Evolutionary conservation across 2,797 vertebrate genomes (phyloP).

Genomic region (Pseudomugil tenellus): DNA sequence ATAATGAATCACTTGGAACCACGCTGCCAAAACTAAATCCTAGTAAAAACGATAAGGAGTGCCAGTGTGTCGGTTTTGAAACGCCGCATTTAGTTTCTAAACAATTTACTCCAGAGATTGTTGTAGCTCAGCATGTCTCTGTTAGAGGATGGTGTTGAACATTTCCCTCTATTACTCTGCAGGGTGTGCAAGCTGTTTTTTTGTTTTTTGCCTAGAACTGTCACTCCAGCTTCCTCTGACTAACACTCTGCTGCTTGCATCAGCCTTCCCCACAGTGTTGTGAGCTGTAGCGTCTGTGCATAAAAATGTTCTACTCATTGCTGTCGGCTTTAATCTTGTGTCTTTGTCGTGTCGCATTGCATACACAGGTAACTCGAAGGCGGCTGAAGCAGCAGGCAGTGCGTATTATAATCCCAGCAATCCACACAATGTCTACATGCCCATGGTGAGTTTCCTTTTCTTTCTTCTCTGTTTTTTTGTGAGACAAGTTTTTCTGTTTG

Average conservation of each 20-base stretch:
- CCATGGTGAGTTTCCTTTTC: conserved; percentile 82
- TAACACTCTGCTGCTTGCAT: conserved; percentile 27
- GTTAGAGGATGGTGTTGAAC: conserved; percentile 17
- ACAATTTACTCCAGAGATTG: conserved; percentile 7
- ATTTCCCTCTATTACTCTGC: conserved; percentile 22
- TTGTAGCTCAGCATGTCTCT: conserved; percentile 4
- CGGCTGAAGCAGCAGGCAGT: conserved; percentile 87
- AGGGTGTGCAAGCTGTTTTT: conserved; percentile 17
- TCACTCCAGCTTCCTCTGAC: conserved; percentile 42
- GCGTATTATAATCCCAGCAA: conserved; percentile 92
- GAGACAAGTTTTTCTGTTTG: neutral
- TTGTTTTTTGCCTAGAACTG: conserved; percentile 29
- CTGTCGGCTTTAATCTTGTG: conserved; percentile 19
- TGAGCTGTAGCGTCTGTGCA: conserved; percentile 37
- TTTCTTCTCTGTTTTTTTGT: neutral
- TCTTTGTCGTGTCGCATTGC: conserved; percentile 35
- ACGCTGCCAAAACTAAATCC: conserved; percentile 15
- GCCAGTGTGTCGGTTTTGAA: conserved; percentile 52
- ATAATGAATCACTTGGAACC: conserved; percentile 69
- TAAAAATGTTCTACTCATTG: conserved; percentile 28
- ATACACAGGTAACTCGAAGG: conserved; percentile 82
- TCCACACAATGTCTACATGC: conserved; percentile 94
- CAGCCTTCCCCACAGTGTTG: conserved; percentile 20
- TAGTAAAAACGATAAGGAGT: neutral
- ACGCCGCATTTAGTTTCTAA: conserved; percentile 50